These are phyloP conservation scores for Toxotes chatareus DNA, from an alignment of 2,113 vertebrate genomes.

Conservation along the genomic window DNA sequence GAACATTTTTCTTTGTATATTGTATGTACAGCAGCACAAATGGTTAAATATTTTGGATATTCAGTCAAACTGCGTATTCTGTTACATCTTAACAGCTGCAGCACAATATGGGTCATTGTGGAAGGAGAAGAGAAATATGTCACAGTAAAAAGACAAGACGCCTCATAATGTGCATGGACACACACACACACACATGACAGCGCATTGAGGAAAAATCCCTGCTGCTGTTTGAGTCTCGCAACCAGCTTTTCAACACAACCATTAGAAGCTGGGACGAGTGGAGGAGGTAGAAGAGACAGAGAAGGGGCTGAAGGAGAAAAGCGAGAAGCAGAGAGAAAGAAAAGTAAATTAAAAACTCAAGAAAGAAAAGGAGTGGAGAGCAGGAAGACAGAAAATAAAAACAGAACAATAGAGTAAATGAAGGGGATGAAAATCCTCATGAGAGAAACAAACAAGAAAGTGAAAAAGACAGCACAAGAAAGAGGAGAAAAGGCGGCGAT, in stretches of 20 bases:
- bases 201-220: slow-evolving; percentile 22
- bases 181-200: neutral
- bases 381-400: slow-evolving; percentile 7
- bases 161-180: neutral
- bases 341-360: neutral
- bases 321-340: neutral
- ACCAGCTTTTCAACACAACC: slow-evolving; percentile 40
- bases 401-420: slow-evolving; percentile 1
- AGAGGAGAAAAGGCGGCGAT: slow-evolving; percentile 16
- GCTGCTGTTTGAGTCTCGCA: slow-evolving; percentile 11
- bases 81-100: slow-evolving; percentile 9
- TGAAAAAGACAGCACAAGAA: slow-evolving; percentile 27
- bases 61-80: slow-evolving; percentile 33
- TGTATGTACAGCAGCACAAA: slow-evolving; percentile 1
- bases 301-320: neutral
- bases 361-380: slow-evolving; percentile 1
- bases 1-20: neutral
- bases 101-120: slow-evolving; percentile 26
- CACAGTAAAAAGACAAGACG: slow-evolving; percentile 38
- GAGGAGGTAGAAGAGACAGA: slow-evolving; percentile 2
- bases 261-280: slow-evolving; percentile 6
- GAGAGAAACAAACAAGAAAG: slow-evolving; percentile 5
- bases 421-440: neutral
- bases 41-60: slow-evolving; percentile 9
- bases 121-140: slow-evolving; percentile 37